These are phyloP conservation scores for Aptenodytes forsteri DNA, from an alignment of 2,113 vertebrate species.

Conservation along the genomic window DNA sequence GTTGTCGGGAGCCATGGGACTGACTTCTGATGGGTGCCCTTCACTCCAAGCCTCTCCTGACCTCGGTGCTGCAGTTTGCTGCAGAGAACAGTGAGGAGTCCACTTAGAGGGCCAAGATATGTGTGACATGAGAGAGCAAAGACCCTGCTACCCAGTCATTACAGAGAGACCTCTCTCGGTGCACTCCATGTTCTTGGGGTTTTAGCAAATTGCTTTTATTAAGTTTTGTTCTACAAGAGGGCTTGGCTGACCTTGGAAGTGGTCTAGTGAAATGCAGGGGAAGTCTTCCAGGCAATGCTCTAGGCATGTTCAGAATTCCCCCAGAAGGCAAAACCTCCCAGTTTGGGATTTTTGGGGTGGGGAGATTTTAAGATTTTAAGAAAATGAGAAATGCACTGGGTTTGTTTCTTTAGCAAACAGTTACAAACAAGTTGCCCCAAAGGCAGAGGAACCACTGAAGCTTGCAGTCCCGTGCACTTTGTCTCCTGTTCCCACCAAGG, in stretches of 20 bases:
- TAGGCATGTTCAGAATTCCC: not conserved
- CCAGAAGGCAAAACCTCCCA: not conserved
- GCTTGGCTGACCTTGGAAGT: not conserved
- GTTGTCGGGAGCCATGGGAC: not conserved
- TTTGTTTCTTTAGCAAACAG: not conserved
- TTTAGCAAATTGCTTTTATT: not conserved
- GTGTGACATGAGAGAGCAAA: fast-evolving
- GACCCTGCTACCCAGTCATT: not conserved
- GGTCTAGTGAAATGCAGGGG: not conserved
- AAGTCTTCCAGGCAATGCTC: not conserved
- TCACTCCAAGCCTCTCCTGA: not conserved
- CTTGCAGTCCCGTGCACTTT: not conserved
- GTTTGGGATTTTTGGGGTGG: not conserved
- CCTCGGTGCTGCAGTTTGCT: not conserved
- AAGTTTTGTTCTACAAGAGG: not conserved
- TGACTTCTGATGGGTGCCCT: not conserved
- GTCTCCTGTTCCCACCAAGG: not conserved
- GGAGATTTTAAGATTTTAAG: not conserved
- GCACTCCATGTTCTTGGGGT: not conserved
- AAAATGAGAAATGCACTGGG: not conserved
- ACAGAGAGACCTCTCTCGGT: not conserved
- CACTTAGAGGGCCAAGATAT: no score
- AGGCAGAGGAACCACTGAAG: not conserved
- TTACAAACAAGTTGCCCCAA: not conserved
- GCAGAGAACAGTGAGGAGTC: fast-evolving